Evolutionary conservation across 2,888 invertebrate genomes (phyloP).

Genomic region (Lasioglossum oenotherae): DNA sequence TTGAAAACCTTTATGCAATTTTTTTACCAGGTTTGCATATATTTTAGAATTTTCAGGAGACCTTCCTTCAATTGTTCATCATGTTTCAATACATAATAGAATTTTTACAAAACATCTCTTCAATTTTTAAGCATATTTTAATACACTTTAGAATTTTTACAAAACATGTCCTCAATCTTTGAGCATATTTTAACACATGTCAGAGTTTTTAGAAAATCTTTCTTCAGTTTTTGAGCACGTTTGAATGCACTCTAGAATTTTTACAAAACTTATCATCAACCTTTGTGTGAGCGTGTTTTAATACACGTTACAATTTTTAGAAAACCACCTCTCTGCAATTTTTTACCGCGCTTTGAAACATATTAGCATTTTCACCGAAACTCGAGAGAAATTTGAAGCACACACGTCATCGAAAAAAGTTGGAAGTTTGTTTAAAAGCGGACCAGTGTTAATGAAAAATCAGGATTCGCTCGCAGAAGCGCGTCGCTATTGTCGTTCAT

Average conservation of each 20-base stretch:
- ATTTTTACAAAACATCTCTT: too few species aligned
- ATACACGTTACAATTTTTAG: not conserved
- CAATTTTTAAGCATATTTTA: too few species aligned
- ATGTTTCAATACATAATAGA: too few species aligned
- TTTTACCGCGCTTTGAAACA: too few species aligned
- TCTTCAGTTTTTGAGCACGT: too few species aligned
- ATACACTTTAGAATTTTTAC: too few species aligned
- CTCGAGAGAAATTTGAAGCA: not conserved
- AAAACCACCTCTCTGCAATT: not conserved
- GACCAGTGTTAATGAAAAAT: not conserved
- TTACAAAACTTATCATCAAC: not conserved
- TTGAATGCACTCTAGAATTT: not conserved
- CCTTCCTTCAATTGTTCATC: rapidly evolving
- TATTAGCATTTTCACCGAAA: not conserved
- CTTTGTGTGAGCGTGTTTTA: not conserved
- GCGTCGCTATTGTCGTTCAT: not conserved
- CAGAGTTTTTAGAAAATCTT: too few species aligned
- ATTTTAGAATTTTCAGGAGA: too few species aligned
- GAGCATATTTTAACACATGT: too few species aligned
- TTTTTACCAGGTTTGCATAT: too few species aligned
- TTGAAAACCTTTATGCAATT: too few species aligned
- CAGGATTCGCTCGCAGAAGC: not conserved
- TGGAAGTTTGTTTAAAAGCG: not conserved
- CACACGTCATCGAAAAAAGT: not conserved
- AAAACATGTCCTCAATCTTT: too few species aligned